Conservation (phyloP, 2,797 vertebrate genomes). For the Nasua narica region DNA sequence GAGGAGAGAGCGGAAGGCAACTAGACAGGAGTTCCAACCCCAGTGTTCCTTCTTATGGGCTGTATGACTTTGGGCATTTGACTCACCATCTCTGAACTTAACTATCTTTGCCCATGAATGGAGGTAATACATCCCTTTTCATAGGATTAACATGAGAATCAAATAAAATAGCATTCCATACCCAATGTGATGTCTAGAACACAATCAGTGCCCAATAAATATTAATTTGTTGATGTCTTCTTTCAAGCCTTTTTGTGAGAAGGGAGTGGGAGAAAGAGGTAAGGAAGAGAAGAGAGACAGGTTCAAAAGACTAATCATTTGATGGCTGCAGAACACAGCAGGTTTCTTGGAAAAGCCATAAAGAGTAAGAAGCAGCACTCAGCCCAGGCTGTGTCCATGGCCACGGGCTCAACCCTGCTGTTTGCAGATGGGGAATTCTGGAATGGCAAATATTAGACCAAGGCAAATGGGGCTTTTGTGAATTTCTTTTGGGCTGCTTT, state of each 20-base stretch:
- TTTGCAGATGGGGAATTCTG: conserved; percentile 24
- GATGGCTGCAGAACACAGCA: neutral
- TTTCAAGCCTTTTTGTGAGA: neutral
- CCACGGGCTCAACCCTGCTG: conserved; percentile 8
- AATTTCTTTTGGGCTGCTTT: conserved; percentile 7
- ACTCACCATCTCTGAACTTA: neutral
- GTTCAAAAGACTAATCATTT: neutral
- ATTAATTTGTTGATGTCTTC: neutral
- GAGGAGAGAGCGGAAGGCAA: neutral
- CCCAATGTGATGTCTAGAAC: neutral
- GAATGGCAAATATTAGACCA: conserved; percentile 58
- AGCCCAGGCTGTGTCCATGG: conserved; percentile 7
- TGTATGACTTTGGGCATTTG: neutral
- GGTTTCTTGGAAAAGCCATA: neutral
- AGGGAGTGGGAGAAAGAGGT: neutral
- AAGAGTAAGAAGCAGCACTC: neutral
- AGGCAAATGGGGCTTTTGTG: conserved; percentile 41
- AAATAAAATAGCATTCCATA: neutral
- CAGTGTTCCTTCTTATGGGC: neutral
- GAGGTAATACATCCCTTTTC: neutral
- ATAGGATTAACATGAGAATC: neutral
- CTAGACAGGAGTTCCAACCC: neutral
- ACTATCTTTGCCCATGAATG: neutral
- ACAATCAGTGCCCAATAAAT: neutral
- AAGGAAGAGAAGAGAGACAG: neutral